A percentile compares a stretch with the other conserved stretches of the same genome.
These are phyloP conservation scores for Sarcoramphus papa DNA, from an alignment of 2,797 vertebrate genomes.

Conservation along the genomic window DNA sequence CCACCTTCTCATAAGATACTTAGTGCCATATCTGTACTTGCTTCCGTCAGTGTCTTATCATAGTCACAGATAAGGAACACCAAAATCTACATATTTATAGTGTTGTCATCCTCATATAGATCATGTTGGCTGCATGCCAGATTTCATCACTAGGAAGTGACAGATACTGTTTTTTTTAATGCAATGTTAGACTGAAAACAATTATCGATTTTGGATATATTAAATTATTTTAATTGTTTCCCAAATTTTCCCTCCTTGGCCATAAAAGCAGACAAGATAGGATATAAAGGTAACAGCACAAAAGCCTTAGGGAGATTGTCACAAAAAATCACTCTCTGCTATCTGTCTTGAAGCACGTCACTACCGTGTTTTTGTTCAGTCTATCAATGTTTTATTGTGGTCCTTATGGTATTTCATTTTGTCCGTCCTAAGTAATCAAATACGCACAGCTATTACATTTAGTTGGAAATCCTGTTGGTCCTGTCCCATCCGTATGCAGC, in stretches of 20 bases:
- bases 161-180: conserved; percentile 67
- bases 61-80: conserved; percentile 54
- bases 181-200: conserved; percentile 78
- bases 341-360: conserved; percentile 99
- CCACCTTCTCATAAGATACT: neutral
- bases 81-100: conserved; percentile 56
- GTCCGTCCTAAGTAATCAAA: conserved; percentile 88
- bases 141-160: conserved; percentile 70
- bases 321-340: conserved; percentile 90
- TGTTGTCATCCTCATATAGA: conserved; percentile 72
- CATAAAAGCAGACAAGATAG: conserved; percentile 99
- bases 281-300: conserved; percentile 99
- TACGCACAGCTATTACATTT: conserved; percentile 83
- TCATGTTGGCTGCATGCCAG: conserved; percentile 80
- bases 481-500: conserved; percentile 92
- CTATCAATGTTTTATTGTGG: conserved; percentile 91
- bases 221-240: conserved; percentile 93
- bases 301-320: conserved; percentile 98
- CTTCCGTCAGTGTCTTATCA: conserved; percentile 61
- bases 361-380: conserved; percentile 97
- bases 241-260: conserved; percentile 97
- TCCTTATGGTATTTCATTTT: conserved; percentile 92
- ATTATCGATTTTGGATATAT: conserved; percentile 78
- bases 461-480: conserved; percentile 85
- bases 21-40: conserved; percentile 49